Evolutionary conservation across 2,113 vertebrate species (phyloP), one percentile per base, ranked within the genome.

Genomic region (Strix uralensis): DNA sequence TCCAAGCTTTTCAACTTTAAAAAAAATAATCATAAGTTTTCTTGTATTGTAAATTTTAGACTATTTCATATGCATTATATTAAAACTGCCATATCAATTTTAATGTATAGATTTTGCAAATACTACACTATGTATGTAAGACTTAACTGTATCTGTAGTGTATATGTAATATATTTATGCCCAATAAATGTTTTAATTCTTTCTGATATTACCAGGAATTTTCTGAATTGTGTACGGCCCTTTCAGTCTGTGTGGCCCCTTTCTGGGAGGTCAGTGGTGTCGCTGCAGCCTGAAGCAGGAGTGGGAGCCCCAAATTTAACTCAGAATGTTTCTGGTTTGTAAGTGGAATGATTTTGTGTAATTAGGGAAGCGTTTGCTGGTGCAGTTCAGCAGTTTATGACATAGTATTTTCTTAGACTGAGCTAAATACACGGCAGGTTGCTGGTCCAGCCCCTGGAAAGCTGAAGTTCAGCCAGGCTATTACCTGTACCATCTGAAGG

Each of bases 91-190:
- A 99, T 99, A 99, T 99, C 99, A 98, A 99, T 99, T 99, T 99
- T 99, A 99, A 99, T 99, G 99, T 99, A 99, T 99, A 99, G 99
- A 99, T 99, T 99, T 99, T 99, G 99, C 99, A 99, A 99, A 99
- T 99, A 99, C 98, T 99, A 99, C 99, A 98, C 99, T 99, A 98
- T 99, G 99, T 99, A 99, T 99, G 99, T 99, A 99, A 99, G 99
- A 99, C 99, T 98, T 99, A 99, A 99, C 99, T 99, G 99, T 99
- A 99, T 99, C 99, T 99, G 99, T 99, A 99, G 99, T 99, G 99
- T 99, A 99, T 99, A 99, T 99, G 99, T 99, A 99, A 99, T 99
- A 99, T 99, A 99, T 99, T 99, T 99, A 99, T 99, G 99, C 99
- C 98, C 99, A 99, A 99, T 99, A 99, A 99, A 99, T 99, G 99